Percentiles rank a stretch among this genome's conserved stretches.
Evolutionary conservation across 2,113 vertebrate genomes (phyloP).

Genomic region (Hiodon tergisus): DNA sequence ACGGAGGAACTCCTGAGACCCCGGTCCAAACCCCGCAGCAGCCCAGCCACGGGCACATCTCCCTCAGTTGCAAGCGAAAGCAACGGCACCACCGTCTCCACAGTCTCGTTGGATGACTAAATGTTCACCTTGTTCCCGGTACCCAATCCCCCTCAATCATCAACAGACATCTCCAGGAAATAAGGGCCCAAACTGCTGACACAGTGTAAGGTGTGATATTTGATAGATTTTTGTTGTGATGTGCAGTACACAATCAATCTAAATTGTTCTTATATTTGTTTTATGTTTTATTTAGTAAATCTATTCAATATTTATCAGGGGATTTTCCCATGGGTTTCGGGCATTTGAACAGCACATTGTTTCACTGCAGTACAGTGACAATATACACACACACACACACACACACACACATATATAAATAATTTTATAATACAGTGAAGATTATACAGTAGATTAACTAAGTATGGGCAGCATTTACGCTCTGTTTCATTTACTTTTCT

Average conservation of each 20-base stretch:
- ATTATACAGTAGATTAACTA: no score
- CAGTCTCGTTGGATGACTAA: constrained; percentile 57
- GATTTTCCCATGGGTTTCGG: neutral
- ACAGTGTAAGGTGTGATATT: neutral
- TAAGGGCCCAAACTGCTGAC: neutral
- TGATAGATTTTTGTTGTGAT: neutral
- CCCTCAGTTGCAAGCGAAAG: constrained; percentile 60
- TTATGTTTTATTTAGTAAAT: neutral
- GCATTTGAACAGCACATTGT: neutral
- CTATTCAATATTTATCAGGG: neutral
- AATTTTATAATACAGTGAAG: neutral
- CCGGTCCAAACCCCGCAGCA: constrained; percentile 53
- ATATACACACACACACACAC: neutral
- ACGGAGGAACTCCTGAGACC: constrained; percentile 65
- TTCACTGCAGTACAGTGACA: neutral
- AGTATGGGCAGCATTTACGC: no score
- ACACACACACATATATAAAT: neutral
- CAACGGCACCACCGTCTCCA: constrained; percentile 47
- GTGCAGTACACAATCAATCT: neutral
- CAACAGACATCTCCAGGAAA: neutral
- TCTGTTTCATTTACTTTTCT: neutral
- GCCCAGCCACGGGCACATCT: constrained; percentile 61
- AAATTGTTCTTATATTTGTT: neutral
- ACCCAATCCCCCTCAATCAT: no score
- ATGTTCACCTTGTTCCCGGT: neutral